Evolutionary conservation across 2,888 invertebrate species (phyloP).

Genomic region (Pachliopta kotzebuea): DNA sequence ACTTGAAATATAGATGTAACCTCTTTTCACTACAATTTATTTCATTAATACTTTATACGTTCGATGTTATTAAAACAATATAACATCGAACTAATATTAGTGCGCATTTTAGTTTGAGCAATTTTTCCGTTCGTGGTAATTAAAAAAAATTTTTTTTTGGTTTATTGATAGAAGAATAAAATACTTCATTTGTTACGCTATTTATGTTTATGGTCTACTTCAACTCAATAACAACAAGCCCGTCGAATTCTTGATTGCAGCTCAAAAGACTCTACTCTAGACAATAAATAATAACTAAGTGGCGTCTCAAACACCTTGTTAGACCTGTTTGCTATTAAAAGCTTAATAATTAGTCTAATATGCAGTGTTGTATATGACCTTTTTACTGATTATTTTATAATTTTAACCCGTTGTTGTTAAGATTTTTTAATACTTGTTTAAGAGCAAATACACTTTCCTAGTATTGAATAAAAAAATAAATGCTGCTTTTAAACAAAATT

Average conservation of each 20-base stretch:
- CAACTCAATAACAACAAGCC: slow-evolving; percentile 26
- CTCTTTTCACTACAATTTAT: too few species aligned
- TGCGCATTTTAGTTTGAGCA: background rate
- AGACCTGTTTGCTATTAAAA: slow-evolving; percentile 26
- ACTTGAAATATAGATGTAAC: too few species aligned
- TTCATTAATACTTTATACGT: too few species aligned
- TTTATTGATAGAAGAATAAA: slow-evolving; percentile 1
- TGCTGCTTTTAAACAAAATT: too few species aligned
- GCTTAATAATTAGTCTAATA: slow-evolving; percentile 6
- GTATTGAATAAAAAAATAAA: too few species aligned
- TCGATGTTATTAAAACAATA: too few species aligned
- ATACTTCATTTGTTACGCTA: slow-evolving; percentile 11
- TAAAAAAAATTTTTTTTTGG: background rate
- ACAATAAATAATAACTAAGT: slow-evolving; percentile 24
- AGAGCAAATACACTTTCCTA: too few species aligned
- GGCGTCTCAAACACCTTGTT: slow-evolving; percentile 17
- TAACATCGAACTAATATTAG: background rate
- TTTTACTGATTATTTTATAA: background rate
- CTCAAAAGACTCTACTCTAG: slow-evolving; percentile 2
- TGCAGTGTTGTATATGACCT: background rate
- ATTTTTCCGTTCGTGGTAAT: background rate
- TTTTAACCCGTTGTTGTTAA: background rate
- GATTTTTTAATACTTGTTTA: background rate
- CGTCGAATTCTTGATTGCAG: slow-evolving; percentile 28
- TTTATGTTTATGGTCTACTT: slow-evolving; percentile 15